These are phyloP conservation scores for Myotis daubentonii DNA, from an alignment of 2,797 vertebrate species.

Conservation along the genomic window DNA sequence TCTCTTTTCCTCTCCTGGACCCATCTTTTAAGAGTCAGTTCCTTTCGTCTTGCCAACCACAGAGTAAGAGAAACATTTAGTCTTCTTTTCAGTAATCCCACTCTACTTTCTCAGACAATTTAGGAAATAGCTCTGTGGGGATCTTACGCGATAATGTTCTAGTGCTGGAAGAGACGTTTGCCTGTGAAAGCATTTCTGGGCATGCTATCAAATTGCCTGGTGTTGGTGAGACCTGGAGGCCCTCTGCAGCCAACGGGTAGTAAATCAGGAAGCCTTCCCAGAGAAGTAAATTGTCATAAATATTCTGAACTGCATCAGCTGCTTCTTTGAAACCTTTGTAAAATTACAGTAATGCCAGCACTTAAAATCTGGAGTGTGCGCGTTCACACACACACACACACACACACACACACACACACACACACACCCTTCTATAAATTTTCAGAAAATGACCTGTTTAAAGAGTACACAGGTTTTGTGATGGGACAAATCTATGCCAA, in stretches of 20 bases:
- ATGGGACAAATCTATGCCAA: not conserved
- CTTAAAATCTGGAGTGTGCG: not conserved
- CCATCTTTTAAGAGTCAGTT: not conserved
- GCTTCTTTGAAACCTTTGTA: not conserved
- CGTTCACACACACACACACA: too few relatives aligned
- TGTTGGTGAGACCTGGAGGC: not conserved
- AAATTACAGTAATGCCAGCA: not conserved
- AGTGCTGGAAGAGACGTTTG: not conserved
- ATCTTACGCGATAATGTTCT: not conserved
- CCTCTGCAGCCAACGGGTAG: not conserved
- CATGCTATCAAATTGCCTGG: not conserved
- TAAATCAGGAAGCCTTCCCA: conserved; percentile 3
- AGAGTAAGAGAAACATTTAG: conserved; percentile 29
- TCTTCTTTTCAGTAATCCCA: conserved; percentile 42
- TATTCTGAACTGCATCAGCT: not conserved
- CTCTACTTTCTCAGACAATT: conserved; percentile 1
- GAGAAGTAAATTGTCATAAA: not conserved
- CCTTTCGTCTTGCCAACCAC: not conserved
- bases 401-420: not conserved
- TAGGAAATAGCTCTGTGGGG: conserved; percentile 55
- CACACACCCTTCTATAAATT: not conserved
- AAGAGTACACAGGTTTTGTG: not conserved
- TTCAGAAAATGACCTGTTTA: not conserved
- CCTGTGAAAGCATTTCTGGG: conserved; percentile 50
- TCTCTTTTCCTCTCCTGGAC: not conserved